Percentiles rank a stretch among this genome's conserved stretches.
Conservation (phyloP, 2,888 invertebrate species). For the Endomychus coccineus region DNA sequence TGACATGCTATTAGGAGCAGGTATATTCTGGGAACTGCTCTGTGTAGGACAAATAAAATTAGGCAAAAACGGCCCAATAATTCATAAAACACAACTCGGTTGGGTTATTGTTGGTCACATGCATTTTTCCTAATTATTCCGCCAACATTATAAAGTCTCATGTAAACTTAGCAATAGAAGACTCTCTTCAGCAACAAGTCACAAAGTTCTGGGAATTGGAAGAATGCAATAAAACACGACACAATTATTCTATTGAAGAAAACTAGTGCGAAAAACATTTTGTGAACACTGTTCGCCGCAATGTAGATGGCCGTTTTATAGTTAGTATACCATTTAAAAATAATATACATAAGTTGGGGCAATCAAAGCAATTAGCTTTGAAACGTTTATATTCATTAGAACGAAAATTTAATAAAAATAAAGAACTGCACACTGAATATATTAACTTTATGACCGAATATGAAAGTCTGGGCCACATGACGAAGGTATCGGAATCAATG, state of each 20-base stretch:
- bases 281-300: background rate
- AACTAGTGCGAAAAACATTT: background rate
- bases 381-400: slow-evolving; percentile 17
- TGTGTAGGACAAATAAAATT: background rate
- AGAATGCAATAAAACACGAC: background rate
- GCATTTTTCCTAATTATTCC: background rate
- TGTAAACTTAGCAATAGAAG: slow-evolving; percentile 1
- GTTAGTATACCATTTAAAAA: slow-evolving; percentile 16
- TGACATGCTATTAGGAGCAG: background rate
- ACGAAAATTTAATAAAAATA: slow-evolving; percentile 2
- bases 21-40: background rate
- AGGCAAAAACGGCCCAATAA: background rate
- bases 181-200: background rate
- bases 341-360: slow-evolving; percentile 8
- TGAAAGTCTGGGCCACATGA: slow-evolving; percentile 11
- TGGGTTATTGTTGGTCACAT: background rate
- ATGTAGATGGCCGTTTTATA: slow-evolving; percentile 12
- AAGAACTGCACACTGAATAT: slow-evolving; percentile 15
- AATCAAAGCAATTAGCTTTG: slow-evolving; percentile 14
- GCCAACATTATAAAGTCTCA: background rate
- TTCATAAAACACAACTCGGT: background rate
- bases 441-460: slow-evolving; percentile 18
- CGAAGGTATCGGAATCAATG: too few species aligned
- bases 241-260: background rate
- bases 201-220: background rate